Percentiles rank a stretch among this genome's conserved stretches.
phyloP scores from a whole-genome alignment of 2,113 vertebrate genomes.

The Ornithorhynchus anatinus region DNA sequence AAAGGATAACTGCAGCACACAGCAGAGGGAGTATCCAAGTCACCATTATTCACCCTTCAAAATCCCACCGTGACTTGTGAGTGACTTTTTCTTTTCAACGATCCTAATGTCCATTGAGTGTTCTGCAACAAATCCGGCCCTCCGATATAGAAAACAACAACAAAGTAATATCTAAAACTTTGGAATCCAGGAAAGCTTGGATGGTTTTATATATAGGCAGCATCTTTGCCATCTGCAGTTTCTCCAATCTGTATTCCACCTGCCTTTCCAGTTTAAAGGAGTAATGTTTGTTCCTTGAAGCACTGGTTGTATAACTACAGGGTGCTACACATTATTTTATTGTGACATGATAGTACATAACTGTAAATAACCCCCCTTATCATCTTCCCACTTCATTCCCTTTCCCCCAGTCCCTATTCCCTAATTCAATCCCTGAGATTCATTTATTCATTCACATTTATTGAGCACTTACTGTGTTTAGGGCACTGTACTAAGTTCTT shows the following conservation, averaged over 20 bases:
- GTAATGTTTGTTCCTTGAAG: not conserved
- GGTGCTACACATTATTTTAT: too few relatives aligned
- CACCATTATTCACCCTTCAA: not conserved
- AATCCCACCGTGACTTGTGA: not conserved
- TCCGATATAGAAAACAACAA: not conserved
- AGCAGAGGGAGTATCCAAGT: not conserved
- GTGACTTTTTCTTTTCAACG: not conserved
- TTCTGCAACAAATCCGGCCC: not conserved
- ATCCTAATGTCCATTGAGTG: not conserved
- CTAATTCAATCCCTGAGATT: too few relatives aligned
- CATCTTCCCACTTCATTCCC: not conserved
- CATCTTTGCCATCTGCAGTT: not conserved
- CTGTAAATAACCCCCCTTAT: not conserved
- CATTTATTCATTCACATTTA: too few relatives aligned
- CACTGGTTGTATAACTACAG: too few relatives aligned
- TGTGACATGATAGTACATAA: not conserved
- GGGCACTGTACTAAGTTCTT: too few relatives aligned
- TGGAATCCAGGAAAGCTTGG: not conserved
- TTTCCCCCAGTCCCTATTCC: not conserved
- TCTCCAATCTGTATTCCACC: not conserved
- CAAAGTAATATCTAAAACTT: not conserved
- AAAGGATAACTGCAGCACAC: constrained; percentile 31
- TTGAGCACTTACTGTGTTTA: too few relatives aligned
- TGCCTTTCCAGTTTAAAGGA: not conserved
- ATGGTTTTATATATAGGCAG: not conserved